Percentiles rank a stretch among this genome's conserved stretches.
Conservation (phyloP, 2,888 invertebrate species). For the Vannuccia rotundouncinata region DNA sequence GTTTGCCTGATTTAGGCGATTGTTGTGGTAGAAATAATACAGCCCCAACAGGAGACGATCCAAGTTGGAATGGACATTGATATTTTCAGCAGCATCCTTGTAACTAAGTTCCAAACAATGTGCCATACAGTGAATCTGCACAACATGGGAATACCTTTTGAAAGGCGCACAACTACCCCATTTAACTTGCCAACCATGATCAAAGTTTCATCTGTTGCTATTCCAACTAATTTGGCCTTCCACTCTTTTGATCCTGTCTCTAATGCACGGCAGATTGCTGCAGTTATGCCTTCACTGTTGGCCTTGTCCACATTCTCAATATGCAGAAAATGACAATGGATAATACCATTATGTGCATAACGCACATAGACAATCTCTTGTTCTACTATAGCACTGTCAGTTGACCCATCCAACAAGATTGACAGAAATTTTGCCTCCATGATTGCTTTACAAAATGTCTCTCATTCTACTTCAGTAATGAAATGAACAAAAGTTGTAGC, state of each 20-base stretch:
- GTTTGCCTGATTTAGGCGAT: not conserved
- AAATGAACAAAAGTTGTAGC: not conserved
- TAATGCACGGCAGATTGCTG: not conserved
- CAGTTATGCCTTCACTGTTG: not conserved
- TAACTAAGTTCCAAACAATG: not conserved
- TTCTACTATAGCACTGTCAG: not conserved
- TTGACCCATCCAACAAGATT: not conserved
- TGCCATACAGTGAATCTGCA: not conserved
- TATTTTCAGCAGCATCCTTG: not conserved
- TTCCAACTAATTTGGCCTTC: not conserved
- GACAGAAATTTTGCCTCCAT: not conserved
- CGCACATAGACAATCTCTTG: not conserved
- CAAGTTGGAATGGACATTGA: not conserved
- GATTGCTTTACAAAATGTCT: not conserved
- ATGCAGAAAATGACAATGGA: not conserved
- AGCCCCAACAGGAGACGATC: not conserved
- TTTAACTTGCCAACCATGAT: not conserved
- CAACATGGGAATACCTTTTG: not conserved
- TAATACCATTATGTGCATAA: not conserved
- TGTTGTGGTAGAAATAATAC: conserved; percentile 2
- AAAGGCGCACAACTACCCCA: not conserved
- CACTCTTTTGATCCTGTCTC: not conserved
- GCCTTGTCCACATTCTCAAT: not conserved
- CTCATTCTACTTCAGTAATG: not conserved
- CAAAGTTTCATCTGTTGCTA: not conserved